Conservation (phyloP, 2,888 invertebrate species). For the Cryptocheilus praepositus region DNA sequence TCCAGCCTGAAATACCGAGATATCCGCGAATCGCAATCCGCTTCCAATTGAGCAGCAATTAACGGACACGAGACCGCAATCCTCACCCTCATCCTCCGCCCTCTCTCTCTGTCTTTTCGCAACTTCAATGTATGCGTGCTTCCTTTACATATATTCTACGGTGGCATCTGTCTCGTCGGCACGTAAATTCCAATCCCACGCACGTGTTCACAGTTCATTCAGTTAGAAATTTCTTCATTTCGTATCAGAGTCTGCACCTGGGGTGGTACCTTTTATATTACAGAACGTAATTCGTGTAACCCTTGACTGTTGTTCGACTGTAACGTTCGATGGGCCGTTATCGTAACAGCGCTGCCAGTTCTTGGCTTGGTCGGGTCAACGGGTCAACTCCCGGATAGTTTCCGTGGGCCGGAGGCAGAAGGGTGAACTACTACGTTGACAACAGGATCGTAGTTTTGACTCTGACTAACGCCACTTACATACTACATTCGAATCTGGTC, state of each 20-base stretch:
- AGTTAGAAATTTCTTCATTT: neutral
- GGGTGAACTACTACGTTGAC: too few relatives aligned
- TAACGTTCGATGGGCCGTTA: too few relatives aligned
- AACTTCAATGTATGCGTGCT: neutral
- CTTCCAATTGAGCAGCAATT: conserved; percentile 41
- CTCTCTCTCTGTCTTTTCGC: conserved; percentile 5
- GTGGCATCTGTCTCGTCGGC: neutral
- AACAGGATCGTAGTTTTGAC: too few relatives aligned
- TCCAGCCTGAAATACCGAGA: conserved; percentile 29
- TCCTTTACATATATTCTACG: neutral
- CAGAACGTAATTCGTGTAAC: too few relatives aligned
- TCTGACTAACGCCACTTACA: too few relatives aligned
- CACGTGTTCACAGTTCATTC: neutral
- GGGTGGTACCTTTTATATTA: too few relatives aligned
- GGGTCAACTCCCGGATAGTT: too few relatives aligned
- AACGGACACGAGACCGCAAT: conserved; percentile 31
- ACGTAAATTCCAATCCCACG: neutral
- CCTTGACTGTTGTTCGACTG: too few relatives aligned
- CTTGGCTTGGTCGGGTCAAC: too few relatives aligned
- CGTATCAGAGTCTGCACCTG: neutral
- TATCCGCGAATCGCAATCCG: conserved; percentile 31
- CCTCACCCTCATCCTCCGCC: neutral
- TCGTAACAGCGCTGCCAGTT: too few relatives aligned
- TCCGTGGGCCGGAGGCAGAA: too few relatives aligned
- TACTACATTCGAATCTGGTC: too few relatives aligned